Evolutionary conservation across 2,797 vertebrate species (phyloP), one percentile per base, ranked within the genome.

Genomic region (Periparus ater): DNA sequence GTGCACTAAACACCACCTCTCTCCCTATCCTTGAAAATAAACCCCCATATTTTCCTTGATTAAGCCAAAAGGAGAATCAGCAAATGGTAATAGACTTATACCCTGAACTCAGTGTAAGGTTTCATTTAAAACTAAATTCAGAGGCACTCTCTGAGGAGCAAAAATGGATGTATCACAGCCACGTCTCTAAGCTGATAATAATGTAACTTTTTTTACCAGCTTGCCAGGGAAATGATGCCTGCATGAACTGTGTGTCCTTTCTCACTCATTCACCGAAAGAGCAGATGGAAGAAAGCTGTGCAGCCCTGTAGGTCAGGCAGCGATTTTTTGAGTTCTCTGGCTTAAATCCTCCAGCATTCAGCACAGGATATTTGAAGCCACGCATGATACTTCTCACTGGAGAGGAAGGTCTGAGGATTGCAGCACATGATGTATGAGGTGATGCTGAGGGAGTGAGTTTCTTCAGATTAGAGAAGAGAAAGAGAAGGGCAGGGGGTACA

Each of bases 91-190:
- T 30, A 54, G 80, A 75, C 21, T 81, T 77, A 61, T 1, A 70
- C 23, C 2, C 7, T 73, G 40, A 66, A 63, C 12, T 81, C 29
- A 32, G 23, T 9, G 57, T 50, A 50, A 86, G 12, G 9, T 42
- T 84, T 84, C 2, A 53, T 81, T 81, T 81, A 58, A 94, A 93
- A 90, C 16, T 58, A 57, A 81, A 63, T 65, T 78, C 47, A 65
- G 25, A 86, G 36, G 2, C 36, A 63, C 27, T 34, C 44, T 84
- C 57, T 61, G 32, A 61, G 57, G 27, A 75, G 13, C 19, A 77
- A 57, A 90, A 75, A n/a, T 42, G 29, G n/a, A 67, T 11, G 5
- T 38, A 55, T 19, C 17, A 19, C 45, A 73, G 53, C 22, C 51
- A 67, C 20, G 11, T 32, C 40, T 73, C 67, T 50, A 51, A 78